Conservation (phyloP, 2,888 invertebrate species). For the Clepsis dumicolana region DNA sequence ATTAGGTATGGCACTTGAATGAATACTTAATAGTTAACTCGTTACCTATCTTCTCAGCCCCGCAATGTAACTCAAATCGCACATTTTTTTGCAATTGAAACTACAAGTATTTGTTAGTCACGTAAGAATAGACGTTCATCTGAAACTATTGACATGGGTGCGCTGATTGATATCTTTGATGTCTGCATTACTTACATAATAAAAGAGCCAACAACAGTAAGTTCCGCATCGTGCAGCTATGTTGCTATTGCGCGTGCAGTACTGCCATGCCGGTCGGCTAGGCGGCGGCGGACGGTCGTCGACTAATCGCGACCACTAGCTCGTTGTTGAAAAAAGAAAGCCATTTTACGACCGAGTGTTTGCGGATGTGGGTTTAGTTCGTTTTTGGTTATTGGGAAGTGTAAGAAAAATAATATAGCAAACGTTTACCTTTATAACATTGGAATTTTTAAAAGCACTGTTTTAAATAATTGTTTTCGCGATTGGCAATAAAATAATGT, state of each 20-base stretch:
- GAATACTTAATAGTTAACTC: no score
- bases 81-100: no score
- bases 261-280: not conserved
- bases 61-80: no score
- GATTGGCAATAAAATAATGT: no score
- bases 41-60: no score
- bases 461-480: no score
- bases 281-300: not conserved
- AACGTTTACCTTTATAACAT: not conserved
- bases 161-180: no score
- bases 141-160: not conserved
- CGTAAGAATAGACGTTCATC: not conserved
- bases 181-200: conserved; percentile 67
- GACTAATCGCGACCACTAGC: conserved; percentile 8
- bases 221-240: conserved; percentile 66
- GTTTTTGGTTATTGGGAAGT: not conserved
- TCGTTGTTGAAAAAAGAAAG: conserved; percentile 30
- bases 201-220: conserved; percentile 72
- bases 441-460: no score
- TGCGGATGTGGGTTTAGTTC: conserved; percentile 13
- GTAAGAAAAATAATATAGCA: not conserved
- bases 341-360: not conserved
- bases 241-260: not conserved
- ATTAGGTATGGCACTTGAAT: no score
- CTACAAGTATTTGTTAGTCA: no score